phyloP scores from a whole-genome alignment of 2,888 invertebrate species.

The Heliothis peltigera region DNA sequence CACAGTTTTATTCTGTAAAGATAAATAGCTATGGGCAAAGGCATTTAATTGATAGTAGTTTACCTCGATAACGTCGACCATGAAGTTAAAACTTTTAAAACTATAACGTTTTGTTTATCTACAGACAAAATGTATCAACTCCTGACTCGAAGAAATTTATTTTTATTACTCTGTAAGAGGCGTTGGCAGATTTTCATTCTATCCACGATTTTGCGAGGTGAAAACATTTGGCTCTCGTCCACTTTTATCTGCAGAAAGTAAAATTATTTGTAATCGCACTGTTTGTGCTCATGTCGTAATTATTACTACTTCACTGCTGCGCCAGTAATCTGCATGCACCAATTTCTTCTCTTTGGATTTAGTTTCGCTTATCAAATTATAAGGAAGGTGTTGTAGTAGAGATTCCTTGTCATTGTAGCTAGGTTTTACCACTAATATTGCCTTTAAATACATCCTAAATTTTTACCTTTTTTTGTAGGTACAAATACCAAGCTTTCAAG shows the following conservation, averaged over 20 bases:
- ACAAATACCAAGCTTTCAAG: no score
- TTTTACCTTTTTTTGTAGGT: no score
- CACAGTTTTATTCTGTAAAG: no score
- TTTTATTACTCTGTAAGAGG: conserved; percentile 19
- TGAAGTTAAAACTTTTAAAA: conserved; percentile 15
- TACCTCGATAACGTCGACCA: background rate
- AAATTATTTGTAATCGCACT: conserved; percentile 28
- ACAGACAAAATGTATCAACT: background rate
- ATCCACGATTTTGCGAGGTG: conserved; percentile 41
- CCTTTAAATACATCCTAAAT: no score
- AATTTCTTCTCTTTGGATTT: background rate
- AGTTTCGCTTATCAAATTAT: background rate
- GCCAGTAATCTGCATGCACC: background rate
- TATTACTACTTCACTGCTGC: background rate
- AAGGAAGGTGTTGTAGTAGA: background rate
- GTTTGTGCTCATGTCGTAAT: conserved; percentile 5
- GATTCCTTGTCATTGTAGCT: no score
- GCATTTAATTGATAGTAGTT: conserved; percentile 2
- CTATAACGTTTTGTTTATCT: conserved; percentile 8
- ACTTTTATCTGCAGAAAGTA: conserved; percentile 52
- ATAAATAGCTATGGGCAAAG: background rate
- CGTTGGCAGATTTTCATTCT: conserved; percentile 48
- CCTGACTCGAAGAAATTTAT: conserved; percentile 9
- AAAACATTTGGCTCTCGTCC: conserved; percentile 51
- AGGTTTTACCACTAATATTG: no score